phyloP scores from a whole-genome alignment of 2,113 vertebrate genomes.

The Ranitomeya variabilis region DNA sequence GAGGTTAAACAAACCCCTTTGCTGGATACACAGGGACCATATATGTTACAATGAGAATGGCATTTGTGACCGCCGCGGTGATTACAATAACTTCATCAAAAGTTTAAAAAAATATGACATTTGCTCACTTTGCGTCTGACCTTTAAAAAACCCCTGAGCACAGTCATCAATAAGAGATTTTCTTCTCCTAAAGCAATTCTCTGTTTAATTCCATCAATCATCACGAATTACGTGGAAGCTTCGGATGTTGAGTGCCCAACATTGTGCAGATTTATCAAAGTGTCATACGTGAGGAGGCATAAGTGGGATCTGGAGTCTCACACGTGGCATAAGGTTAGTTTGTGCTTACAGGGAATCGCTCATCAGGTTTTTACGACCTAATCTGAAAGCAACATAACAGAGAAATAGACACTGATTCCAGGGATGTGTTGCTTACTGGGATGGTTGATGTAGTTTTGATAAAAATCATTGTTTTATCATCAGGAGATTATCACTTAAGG shows the following conservation, averaged over 20 bases:
- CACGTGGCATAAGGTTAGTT: not conserved
- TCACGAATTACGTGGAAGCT: not conserved
- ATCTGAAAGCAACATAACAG: too few relatives aligned
- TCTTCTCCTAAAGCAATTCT: not conserved
- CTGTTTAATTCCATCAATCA: not conserved
- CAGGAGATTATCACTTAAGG: too few relatives aligned
- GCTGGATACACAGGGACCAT: not conserved
- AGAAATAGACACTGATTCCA: too few relatives aligned
- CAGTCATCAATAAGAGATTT: slow-evolving; percentile 2
- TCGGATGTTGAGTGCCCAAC: not conserved
- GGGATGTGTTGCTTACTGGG: too few relatives aligned
- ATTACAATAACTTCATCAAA: slow-evolving; percentile 30
- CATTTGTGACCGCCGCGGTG: not conserved
- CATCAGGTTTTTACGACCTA: too few relatives aligned
- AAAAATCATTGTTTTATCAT: too few relatives aligned
- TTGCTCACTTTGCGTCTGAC: not conserved
- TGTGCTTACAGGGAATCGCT: not conserved
- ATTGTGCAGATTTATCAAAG: not conserved
- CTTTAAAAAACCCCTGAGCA: slow-evolving; percentile 1
- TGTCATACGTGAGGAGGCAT: not conserved
- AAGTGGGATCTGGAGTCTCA: not conserved
- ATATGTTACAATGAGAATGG: slow-evolving; percentile 3
- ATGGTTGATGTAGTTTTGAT: too few relatives aligned
- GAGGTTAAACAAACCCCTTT: not conserved
- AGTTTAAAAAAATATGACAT: slow-evolving; percentile 1